Percentiles rank a stretch among this genome's conserved stretches.
These are phyloP conservation scores for Semotilus atromaculatus DNA, from an alignment of 2,797 vertebrate species.

Conservation along the genomic window DNA sequence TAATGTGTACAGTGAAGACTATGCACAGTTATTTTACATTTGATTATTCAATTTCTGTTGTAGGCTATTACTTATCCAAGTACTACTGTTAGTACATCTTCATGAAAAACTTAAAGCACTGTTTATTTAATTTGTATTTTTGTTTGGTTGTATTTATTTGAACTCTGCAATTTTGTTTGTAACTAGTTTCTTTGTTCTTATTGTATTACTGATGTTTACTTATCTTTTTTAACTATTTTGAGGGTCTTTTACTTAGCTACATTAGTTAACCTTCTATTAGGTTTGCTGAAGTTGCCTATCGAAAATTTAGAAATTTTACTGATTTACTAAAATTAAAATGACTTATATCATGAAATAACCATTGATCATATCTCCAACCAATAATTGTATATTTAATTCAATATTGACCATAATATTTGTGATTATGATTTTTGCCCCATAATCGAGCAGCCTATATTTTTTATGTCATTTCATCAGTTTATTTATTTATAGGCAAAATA, in stretches of 20 bases:
- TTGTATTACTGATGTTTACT: no score
- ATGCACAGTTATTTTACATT: no score
- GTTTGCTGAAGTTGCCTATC: not conserved
- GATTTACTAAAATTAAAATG: not conserved
- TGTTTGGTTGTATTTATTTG: no score
- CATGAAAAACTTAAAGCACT: no score
- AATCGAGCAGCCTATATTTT: not conserved
- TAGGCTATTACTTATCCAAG: not conserved
- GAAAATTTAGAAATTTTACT: not conserved
- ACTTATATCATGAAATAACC: not conserved
- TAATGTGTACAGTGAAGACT: no score
- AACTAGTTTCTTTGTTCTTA: no score
- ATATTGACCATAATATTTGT: not conserved
- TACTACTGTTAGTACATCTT: not conserved
- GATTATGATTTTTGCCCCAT: not conserved
- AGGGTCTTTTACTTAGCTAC: no score
- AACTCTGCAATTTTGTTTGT: no score
- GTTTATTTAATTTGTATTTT: no score
- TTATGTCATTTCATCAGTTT: not conserved
- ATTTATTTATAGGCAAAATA: not conserved
- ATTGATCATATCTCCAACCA: not conserved
- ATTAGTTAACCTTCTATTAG: not conserved
- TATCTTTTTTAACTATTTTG: no score
- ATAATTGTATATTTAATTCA: no score
- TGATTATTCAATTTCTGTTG: no score